Evolutionary conservation across 2,888 invertebrate genomes (phyloP), one percentile per base, ranked within the genome.

Genomic region (Eupithecia dodoneata): DNA sequence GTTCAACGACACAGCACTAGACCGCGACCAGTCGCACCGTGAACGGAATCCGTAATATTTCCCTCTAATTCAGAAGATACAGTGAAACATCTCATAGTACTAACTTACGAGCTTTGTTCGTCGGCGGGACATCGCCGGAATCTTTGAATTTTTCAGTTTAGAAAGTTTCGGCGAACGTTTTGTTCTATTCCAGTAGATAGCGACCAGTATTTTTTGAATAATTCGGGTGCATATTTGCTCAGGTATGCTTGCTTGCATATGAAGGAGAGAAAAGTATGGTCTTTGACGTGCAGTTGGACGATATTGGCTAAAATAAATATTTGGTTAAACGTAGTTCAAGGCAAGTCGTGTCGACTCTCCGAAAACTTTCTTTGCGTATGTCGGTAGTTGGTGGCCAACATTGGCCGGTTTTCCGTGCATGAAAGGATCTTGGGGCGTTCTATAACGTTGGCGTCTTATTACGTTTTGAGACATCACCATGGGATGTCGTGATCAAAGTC

Each of bases 1-100:
- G 82, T 78, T 82, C 81, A 82, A 81, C 73, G 83, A 82, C 83
- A 74, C 59, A 49, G 71, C 78, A 74, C 71, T 74, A 80, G 77
- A 81, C 78, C 79, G 76, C 76, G 76, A 71, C 77, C 75, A 71
- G 80, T 74, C 78, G 67, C 71, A 44, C 59, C 82, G 83, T 82
- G 83, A 13, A 72, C 72, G 55, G 81, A 83, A 81, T 81, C 72
- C 69, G 72, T 82, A 79, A 82, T 80, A 80, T 74, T 78, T 76
- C 63, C 77, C 72, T 75, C 72, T 75, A 79, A 81, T 77, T 78
- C 76, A 69, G 72, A 76, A 72, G 77, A 80, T 78, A 76, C 80
- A 76, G 72, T 75, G 65, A 74, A 44, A 70, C 55, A 74, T 69
- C 65, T 55, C 41, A 73, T 73, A 71, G 30, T 10, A 44, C 59